Base-by-base conservation (phyloP, 1,140 invertebrate species). In the Teleopsis dalmanni region DNA sequence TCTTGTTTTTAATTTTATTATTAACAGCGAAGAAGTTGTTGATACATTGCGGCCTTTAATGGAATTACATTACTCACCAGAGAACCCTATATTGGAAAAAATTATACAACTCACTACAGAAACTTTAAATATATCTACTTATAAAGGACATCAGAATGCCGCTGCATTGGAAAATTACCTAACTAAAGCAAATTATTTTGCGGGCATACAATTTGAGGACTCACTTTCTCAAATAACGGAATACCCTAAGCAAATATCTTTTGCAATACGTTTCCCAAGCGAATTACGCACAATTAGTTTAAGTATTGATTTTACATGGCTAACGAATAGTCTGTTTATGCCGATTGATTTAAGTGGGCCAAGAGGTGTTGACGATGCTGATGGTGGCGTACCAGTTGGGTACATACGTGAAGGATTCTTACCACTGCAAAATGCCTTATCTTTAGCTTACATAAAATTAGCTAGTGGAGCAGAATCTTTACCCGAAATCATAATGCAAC, bases 341-440 rank as follows among this genome's bases (percentile, higher is more conserved):
- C 35, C 42, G 3, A 47, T 55, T 6, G 59, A 56, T 34, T 11
- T 54, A 4, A 44, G 49, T 3, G 67, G 67, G 2, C 65, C 67
- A n/a, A 54, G 68, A 6, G 63, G 65, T 43, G 9, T 43, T 2
- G 13, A 11, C 1, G 40, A 44, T 5, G 2, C 44, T 1, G 62
- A 70, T 47, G 67, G 67, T 14, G 68, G 62, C 11, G 25, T 56
- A 41, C 61, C 62, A 2, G 47, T 59, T 73, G 79, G 77, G 26
- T 83, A 83, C 64, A 57, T 68, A 21, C 57, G 67, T 19, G 77
- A 81, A 60, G 81, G 80, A 4, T 84, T 83, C 57, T 53, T 82
- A 25, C 69, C 75, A 4, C 36, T 84, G n/a, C 81, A 84, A 54
- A 68, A 78, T 63, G 73, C 75, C 3, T 54, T 84, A 1, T 75